Percentiles rank a stretch among this genome's conserved stretches.
phyloP scores from a whole-genome alignment of 2,888 invertebrate genomes.

The Microdon myrmicae region DNA sequence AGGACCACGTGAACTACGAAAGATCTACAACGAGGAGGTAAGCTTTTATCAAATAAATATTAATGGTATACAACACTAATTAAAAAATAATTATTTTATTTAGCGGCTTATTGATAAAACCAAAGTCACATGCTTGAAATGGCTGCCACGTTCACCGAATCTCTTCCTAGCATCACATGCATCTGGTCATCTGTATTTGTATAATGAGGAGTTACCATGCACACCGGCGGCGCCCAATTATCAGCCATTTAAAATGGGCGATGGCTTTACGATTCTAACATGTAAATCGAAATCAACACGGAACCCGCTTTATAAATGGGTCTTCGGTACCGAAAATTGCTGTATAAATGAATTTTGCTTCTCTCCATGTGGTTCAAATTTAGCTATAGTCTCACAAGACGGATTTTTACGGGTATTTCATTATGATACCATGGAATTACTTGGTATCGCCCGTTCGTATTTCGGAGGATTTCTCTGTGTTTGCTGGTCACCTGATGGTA shows the following conservation, averaged over 20 bases:
- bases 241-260: slow-evolving; percentile 94
- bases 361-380: slow-evolving; percentile 90
- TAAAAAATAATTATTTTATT: slow-evolving; percentile 12
- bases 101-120: slow-evolving; percentile 68
- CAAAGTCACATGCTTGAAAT: slow-evolving; percentile 91
- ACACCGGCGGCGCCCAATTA: slow-evolving; percentile 92
- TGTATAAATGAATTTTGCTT: slow-evolving; percentile 97
- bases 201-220: slow-evolving; percentile 94
- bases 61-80: not conserved
- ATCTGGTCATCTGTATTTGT: slow-evolving; percentile 96
- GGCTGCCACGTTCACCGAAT: slow-evolving; percentile 95
- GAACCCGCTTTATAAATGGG: slow-evolving; percentile 94
- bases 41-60: slow-evolving; percentile 42
- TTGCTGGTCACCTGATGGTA: slow-evolving; percentile 97
- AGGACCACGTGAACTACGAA: slow-evolving; percentile 94
- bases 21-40: slow-evolving; percentile 98
- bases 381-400: slow-evolving; percentile 94
- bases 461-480: slow-evolving; percentile 98
- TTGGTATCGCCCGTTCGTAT: slow-evolving; percentile 94
- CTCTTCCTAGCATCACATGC: slow-evolving; percentile 94
- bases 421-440: slow-evolving; percentile 95
- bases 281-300: slow-evolving; percentile 96
- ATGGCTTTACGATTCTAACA: slow-evolving; percentile 92
- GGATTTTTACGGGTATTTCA: slow-evolving; percentile 96
- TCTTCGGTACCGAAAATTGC: slow-evolving; percentile 82